Conservation (phyloP, 2,888 invertebrate species). For the Sphecodes monilicornis region DNA sequence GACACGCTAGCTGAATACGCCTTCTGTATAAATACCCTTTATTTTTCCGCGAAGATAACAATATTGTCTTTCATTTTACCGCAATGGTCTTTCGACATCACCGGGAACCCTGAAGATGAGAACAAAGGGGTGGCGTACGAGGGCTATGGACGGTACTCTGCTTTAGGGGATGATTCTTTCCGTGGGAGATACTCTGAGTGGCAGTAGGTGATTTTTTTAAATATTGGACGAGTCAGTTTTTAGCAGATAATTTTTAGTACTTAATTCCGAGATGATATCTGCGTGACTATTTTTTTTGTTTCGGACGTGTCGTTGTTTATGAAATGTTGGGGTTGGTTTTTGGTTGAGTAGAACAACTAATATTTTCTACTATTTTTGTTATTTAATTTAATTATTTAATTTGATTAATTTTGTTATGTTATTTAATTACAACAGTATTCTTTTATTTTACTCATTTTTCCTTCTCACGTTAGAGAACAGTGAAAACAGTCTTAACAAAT, state of each 20-base stretch:
- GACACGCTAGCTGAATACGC: not conserved
- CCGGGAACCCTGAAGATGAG: not conserved
- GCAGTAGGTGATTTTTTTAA: not conserved
- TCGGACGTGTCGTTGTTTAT: no score
- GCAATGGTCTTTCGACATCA: not conserved
- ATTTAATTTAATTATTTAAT: no score
- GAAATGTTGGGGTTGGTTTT: no score
- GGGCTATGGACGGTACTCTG: not conserved
- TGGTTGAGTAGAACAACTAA: no score
- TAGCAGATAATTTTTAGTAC: not conserved
- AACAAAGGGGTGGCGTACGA: not conserved
- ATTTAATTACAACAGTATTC: no score
- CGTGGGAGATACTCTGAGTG: not conserved
- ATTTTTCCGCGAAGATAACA: not conserved
- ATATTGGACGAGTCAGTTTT: not conserved
- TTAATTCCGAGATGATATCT: not conserved
- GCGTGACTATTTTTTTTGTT: no score
- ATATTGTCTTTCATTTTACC: slow-evolving; percentile 18
- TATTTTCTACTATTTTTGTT: no score
- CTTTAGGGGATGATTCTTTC: slow-evolving; percentile 4
- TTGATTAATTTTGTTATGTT: no score
- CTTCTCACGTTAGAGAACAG: no score
- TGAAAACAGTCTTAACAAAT: no score
- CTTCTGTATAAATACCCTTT: not conserved
- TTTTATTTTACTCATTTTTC: no score